Evolutionary conservation across 2,797 vertebrate genomes (phyloP).

Genomic region (Peromyscus attwateri): DNA sequence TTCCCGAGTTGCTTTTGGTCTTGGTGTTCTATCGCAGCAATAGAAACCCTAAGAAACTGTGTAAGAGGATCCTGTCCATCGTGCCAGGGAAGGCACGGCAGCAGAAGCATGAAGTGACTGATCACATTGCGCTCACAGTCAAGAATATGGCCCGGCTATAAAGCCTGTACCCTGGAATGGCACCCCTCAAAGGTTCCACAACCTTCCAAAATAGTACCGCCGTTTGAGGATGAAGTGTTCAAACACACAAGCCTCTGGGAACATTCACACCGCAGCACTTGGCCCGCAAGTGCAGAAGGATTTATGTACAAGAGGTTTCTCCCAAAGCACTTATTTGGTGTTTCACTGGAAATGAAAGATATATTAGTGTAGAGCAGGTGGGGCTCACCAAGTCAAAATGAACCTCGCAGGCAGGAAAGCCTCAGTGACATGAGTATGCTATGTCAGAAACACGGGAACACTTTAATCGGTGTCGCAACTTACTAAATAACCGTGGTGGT

Average conservation of each 20-base stretch:
- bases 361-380: accelerated
- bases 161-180: background rate
- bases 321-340: background rate
- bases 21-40: no score
- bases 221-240: background rate
- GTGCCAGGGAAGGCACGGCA: background rate
- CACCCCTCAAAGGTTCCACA: background rate
- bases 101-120: background rate
- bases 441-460: background rate
- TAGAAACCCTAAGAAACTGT: background rate
- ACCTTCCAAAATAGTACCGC: background rate
- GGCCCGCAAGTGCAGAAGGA: background rate
- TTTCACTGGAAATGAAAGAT: background rate
- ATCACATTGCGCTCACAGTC: background rate
- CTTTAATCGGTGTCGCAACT: background rate
- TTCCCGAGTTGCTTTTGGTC: background rate
- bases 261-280: background rate
- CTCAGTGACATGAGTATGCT: background rate
- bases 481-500: background rate
- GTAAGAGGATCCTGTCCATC: no score
- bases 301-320: background rate
- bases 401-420: background rate
- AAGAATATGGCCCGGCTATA: background rate
- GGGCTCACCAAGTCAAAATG: background rate
- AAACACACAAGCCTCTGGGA: background rate